Percentiles rank a stretch among this genome's conserved stretches.
These are phyloP conservation scores for Cancer borealis DNA, from an alignment of 2,888 invertebrate species.

Conservation along the genomic window DNA sequence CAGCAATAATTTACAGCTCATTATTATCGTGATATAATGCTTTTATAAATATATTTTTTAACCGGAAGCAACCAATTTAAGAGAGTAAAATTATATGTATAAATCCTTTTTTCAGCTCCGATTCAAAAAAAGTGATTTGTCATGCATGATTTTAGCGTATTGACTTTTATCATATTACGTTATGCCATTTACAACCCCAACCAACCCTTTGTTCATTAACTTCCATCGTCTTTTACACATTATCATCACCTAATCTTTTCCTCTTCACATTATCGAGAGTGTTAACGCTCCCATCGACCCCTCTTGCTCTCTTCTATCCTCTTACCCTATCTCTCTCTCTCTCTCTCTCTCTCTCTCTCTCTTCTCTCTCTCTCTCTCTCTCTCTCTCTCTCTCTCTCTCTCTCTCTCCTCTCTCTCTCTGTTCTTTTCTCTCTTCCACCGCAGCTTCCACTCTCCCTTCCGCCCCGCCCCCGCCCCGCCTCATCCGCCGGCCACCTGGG, in stretches of 20 bases:
- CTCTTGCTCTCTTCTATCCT: background rate
- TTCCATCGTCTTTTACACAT: background rate
- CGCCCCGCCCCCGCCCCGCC: background rate
- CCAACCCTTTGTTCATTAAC: conserved; percentile 11
- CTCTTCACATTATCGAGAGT: background rate
- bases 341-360: background rate
- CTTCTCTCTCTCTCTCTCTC: conserved; percentile 7
- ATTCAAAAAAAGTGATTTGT: background rate
- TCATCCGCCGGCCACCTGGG: background rate
- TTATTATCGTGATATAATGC: background rate
- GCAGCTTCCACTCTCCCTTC: background rate
- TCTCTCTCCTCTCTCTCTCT: background rate
- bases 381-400: conserved; percentile 5
- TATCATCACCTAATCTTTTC: background rate
- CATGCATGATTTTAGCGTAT: background rate
- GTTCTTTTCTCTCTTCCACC: background rate
- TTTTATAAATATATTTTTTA: background rate
- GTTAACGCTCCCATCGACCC: background rate
- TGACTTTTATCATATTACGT: background rate
- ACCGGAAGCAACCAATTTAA: no score
- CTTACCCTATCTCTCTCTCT: background rate
- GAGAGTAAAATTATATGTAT: background rate
- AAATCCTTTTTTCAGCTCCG: background rate
- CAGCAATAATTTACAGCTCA: background rate
- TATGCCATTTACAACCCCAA: background rate